phyloP scores from a whole-genome alignment of 2,113 vertebrate genomes.

The Phylloscopus trochiloides region DNA sequence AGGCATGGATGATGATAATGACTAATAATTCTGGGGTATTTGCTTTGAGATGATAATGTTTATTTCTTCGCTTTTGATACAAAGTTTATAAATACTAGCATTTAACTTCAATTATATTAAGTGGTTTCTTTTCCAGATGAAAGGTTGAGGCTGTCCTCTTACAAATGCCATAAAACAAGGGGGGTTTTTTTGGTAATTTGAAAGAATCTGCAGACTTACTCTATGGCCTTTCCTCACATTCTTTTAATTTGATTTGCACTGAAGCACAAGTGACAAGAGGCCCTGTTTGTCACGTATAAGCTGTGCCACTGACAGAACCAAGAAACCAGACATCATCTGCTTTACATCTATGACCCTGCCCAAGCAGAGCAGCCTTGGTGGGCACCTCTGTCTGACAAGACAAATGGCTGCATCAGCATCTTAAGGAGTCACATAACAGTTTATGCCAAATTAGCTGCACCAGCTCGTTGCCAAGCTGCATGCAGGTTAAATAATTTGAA shows the following conservation, averaged over 20 bases:
- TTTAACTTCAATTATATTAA: neutral
- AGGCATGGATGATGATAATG: neutral
- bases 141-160: neutral
- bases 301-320: neutral
- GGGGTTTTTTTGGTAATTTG: neutral
- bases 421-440: neutral
- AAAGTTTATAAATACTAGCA: neutral
- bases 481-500: neutral
- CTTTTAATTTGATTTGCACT: neutral
- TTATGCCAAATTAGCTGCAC: neutral
- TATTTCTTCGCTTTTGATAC: neutral
- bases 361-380: neutral
- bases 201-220: neutral
- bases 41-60: neutral
- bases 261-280: neutral
- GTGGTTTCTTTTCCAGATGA: neutral
- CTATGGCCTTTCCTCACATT: neutral
- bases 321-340: neutral
- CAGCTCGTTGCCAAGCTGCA: neutral
- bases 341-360: accelerated
- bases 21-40: neutral
- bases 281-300: neutral
- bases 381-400: neutral
- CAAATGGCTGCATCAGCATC: neutral
- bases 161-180: neutral